phyloP scores from a whole-genome alignment of 2,797 vertebrate species.

The Euphonia xanthogaster region DNA sequence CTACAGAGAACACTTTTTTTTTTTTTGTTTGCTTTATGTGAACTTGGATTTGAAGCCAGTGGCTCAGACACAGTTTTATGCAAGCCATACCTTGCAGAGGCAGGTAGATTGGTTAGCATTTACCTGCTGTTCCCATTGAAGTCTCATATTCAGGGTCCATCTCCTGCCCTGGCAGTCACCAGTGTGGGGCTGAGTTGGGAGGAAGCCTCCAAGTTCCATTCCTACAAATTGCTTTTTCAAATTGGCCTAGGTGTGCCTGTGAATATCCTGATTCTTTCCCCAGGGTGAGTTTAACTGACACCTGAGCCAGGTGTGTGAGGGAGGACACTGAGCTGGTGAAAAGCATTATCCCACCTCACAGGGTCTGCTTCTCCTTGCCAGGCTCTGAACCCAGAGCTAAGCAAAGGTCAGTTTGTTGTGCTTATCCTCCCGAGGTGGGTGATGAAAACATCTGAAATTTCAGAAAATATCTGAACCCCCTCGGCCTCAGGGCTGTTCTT shows the following conservation, averaged over 20 bases:
- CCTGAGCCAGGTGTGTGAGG: background rate
- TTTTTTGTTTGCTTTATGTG: background rate
- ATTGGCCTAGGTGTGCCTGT: background rate
- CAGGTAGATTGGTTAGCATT: background rate
- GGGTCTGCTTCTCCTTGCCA: background rate
- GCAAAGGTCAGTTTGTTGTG: background rate
- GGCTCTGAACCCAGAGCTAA: background rate
- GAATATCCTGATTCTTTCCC: background rate
- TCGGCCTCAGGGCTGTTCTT: fast-evolving
- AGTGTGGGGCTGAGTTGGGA: background rate
- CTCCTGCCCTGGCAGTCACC: background rate
- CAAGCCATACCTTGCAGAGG: background rate
- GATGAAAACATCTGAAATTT: background rate
- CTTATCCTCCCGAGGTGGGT: background rate
- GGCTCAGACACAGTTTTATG: background rate
- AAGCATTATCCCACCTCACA: background rate
- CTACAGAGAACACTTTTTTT: background rate
- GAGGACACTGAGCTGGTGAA: background rate
- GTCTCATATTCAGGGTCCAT: no score
- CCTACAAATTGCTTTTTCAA: background rate
- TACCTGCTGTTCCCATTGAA: background rate
- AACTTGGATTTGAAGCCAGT: background rate
- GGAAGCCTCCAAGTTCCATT: background rate
- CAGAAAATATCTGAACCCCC: background rate
- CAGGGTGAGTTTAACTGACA: background rate